Evolutionary conservation across 2,888 invertebrate genomes (phyloP).

Genomic region (Acrobasis suavella): DNA sequence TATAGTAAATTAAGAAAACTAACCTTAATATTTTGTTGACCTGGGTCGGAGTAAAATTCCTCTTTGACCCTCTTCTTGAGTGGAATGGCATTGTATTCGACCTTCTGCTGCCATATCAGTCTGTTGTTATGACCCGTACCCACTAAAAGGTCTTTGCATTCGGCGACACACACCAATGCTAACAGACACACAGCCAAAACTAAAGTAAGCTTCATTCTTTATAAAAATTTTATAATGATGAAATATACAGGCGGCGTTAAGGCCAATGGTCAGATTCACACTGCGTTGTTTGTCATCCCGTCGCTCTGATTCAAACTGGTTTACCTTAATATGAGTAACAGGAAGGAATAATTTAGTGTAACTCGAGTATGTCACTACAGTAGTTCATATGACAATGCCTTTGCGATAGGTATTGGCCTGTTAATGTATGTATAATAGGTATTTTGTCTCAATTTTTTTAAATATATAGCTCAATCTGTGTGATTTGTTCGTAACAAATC

Average conservation of each 20-base stretch:
- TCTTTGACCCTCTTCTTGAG: constrained; percentile 76
- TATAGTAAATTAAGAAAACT: constrained; percentile 6
- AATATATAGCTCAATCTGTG: no score
- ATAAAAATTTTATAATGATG: neutral
- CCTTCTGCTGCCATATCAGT: constrained; percentile 67
- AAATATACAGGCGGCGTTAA: neutral
- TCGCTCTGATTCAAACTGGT: constrained; percentile 11
- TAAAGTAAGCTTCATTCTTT: constrained; percentile 60
- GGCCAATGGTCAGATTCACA: constrained; percentile 9
- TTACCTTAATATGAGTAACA: constrained; percentile 7
- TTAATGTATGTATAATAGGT: no score
- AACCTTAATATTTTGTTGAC: constrained; percentile 75
- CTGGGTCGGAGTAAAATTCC: constrained; percentile 70
- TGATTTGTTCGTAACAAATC: no score
- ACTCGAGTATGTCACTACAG: neutral
- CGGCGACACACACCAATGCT: constrained; percentile 48
- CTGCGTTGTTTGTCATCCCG: constrained; percentile 1
- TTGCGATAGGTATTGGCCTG: neutral
- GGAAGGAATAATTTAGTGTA: neutral
- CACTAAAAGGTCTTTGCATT: constrained; percentile 71
- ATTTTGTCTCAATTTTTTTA: no score
- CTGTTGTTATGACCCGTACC: constrained; percentile 72
- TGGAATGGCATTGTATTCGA: constrained; percentile 70
- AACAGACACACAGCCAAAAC: constrained; percentile 58
- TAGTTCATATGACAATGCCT: neutral